Evolutionary conservation across 1,140 invertebrate genomes (phyloP).

Genomic region (Heliothis virescens): DNA sequence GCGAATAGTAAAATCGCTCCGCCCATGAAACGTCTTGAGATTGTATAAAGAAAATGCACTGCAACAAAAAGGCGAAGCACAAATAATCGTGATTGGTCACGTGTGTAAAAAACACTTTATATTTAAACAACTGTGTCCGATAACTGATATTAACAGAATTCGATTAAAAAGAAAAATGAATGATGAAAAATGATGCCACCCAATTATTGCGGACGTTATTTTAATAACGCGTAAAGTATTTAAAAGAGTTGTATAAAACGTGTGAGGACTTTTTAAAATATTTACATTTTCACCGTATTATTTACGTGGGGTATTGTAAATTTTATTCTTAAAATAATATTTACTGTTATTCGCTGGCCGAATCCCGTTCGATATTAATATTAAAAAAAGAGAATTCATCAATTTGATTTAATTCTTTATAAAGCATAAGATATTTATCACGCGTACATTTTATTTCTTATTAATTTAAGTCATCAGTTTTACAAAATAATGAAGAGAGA

Average conservation of each 20-base stretch:
- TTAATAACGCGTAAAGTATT: conserved; percentile 38
- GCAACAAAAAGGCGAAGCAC: not conserved
- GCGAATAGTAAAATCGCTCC: not conserved
- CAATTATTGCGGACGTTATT: conserved; percentile 32
- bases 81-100: too few species aligned
- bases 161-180: conserved; percentile 38
- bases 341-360: not conserved
- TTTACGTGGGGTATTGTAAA: not conserved
- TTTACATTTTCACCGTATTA: conserved; percentile 30
- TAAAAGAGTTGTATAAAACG: conserved; percentile 38
- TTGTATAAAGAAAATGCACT: not conserved
- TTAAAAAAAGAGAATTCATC: not conserved
- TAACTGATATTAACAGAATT: conserved; percentile 28
- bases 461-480: too few species aligned
- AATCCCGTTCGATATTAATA: not conserved
- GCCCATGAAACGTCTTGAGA: not conserved
- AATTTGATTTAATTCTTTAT: not conserved
- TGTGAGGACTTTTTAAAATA: conserved; percentile 35
- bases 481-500: too few species aligned
- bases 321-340: conserved; percentile 25
- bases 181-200: conserved; percentile 24
- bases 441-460: too few species aligned
- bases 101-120: conserved; percentile 9
- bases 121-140: conserved; percentile 16
- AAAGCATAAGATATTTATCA: not conserved